Conservation (phyloP, 2,888 invertebrate species). For the Ligdia adustata region DNA sequence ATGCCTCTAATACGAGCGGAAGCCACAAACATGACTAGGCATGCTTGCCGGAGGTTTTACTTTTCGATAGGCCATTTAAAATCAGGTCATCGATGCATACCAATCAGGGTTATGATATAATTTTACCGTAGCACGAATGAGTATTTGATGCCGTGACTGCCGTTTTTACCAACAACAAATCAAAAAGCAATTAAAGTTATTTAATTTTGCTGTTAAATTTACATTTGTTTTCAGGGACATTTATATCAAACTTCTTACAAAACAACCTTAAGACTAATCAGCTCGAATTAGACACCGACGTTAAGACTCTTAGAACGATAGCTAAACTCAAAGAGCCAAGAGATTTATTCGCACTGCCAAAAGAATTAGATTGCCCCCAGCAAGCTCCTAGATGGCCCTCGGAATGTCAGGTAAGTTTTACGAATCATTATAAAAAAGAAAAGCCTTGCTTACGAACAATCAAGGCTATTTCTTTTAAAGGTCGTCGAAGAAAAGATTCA, state of each 20-base stretch:
- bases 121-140: constrained; percentile 21
- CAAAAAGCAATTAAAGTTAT: constrained; percentile 12
- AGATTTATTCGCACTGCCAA: constrained; percentile 88
- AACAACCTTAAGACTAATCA: constrained; percentile 87
- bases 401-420: constrained; percentile 90
- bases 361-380: constrained; percentile 88
- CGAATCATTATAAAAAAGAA: background rate
- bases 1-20: constrained; percentile 35
- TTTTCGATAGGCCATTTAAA: constrained; percentile 31
- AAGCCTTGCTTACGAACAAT: constrained; percentile 7
- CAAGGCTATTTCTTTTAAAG: constrained; percentile 63
- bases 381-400: constrained; percentile 95
- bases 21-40: constrained; percentile 30
- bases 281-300: constrained; percentile 87
- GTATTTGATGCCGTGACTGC: constrained; percentile 14
- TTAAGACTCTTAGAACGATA: constrained; percentile 85
- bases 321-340: constrained; percentile 88
- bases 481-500: constrained; percentile 92
- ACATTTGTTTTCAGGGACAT: constrained; percentile 73
- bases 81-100: constrained; percentile 44
- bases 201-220: constrained; percentile 15
- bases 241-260: constrained; percentile 85
- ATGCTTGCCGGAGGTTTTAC: constrained; percentile 30
- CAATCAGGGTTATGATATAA: constrained; percentile 25
- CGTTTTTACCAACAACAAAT: constrained; percentile 4